Evolutionary conservation across 1,140 invertebrate genomes (phyloP), one percentile per base, ranked within the genome.

Genomic region (Procambarus clarkii): DNA sequence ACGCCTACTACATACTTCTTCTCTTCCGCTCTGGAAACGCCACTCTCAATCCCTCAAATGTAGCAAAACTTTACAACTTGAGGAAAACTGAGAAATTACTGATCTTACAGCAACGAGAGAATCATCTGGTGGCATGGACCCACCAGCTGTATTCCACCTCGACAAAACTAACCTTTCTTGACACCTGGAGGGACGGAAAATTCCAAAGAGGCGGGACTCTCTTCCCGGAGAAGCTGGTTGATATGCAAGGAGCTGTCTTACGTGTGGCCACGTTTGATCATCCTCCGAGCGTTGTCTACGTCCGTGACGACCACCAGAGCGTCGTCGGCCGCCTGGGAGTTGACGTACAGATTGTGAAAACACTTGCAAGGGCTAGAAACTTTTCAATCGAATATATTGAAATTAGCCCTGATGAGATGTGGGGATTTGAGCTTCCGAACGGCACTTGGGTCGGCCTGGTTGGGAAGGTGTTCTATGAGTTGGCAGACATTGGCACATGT

Each of bases 371-470:
- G 50, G 81, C 71, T n/a, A 81, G 89, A 44, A 92, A 93, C 71
- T 93, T 93, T 60, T 74, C 83, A 0, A 44, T 86, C 15, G 78
- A 91, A 45, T 92, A 92, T 69, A 60, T 34, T n/a, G 88, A 91
- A 60, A 80, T 93, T 13, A 91, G 71, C n/a, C 80, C 91, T 18
- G 89, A 91, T 18, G 86, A 91, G 64, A 91, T 93, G 45, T 93
- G 93, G 93, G 93, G 93, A 8, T 82, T 93, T 48, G 85, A 92
- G 78, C 93, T 93, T 34, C 69, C 92, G 4, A 93, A 93, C 82
- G 93, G 93, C 9, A 91, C 93, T 0, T 93, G 93, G 92, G 82
- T 92, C 74, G 93, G 93, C 9, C 82, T 93, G 46, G 90, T 93
- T 9, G 93, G 93, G n/a, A 88, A 93, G 60, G 87, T 93, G 21